Evolutionary conservation across 2,113 vertebrate species (phyloP).

Genomic region (Regulus satrapa): DNA sequence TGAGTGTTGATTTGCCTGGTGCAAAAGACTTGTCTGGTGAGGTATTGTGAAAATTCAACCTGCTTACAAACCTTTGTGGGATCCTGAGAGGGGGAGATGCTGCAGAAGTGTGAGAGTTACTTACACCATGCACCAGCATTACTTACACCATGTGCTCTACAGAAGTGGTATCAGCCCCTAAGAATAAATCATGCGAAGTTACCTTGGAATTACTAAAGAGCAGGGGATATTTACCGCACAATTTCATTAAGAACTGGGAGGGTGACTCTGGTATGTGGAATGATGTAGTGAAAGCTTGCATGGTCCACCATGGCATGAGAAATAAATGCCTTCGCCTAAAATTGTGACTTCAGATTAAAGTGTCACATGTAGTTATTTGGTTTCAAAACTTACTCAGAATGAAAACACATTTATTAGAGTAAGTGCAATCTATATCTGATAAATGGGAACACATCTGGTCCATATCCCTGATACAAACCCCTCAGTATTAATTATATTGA

Average conservation of each 20-base stretch:
- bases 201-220: conserved; percentile 2
- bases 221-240: background rate
- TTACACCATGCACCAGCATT: background rate
- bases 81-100: background rate
- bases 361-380: conserved; percentile 53
- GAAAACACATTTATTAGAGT: conserved; percentile 69
- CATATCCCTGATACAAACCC: conserved; percentile 56
- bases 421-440: conserved; percentile 68
- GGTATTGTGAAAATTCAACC: background rate
- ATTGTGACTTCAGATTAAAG: conserved; percentile 53
- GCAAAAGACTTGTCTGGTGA: background rate
- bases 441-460: conserved; percentile 77
- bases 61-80: background rate
- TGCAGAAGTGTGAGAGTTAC: background rate
- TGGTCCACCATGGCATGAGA: background rate
- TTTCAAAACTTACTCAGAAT: conserved; percentile 63
- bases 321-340: conserved; percentile 37
- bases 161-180: background rate
- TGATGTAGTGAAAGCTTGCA: background rate
- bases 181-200: background rate
- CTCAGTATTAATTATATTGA: conserved; percentile 74
- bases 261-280: background rate
- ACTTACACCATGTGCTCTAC: background rate
- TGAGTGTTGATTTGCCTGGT: rapidly evolving
- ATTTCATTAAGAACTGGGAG: background rate